A percentile compares a stretch with the other conserved stretches of the same genome.
Conservation (phyloP, 2,113 vertebrate species). For the Nettapus auritus region DNA sequence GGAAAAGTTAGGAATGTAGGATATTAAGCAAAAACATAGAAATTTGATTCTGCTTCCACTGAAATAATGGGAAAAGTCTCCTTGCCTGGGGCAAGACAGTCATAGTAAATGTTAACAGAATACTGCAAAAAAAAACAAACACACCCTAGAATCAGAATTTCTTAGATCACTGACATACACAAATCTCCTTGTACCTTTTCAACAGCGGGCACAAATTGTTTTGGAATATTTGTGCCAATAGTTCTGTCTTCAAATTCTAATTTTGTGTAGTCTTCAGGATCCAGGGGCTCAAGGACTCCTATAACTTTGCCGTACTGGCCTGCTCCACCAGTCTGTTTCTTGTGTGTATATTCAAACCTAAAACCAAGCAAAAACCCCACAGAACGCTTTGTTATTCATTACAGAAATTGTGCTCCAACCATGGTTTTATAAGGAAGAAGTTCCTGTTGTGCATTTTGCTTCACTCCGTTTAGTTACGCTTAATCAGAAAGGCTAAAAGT, state of each 20-base stretch:
- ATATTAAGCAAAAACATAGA: neutral
- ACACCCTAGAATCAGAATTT: neutral
- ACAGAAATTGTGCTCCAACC: neutral
- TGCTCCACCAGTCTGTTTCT: constrained; percentile 91
- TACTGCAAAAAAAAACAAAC: neutral
- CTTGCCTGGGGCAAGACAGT: neutral
- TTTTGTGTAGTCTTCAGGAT: constrained; percentile 84
- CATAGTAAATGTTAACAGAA: rapidly evolving
- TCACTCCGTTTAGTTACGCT: neutral
- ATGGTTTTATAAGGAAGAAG: neutral
- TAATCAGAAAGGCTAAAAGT: rapidly evolving
- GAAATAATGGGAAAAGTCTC: neutral
- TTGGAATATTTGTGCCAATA: constrained; percentile 92
- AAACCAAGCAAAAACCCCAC: neutral
- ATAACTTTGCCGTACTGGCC: constrained; percentile 95
- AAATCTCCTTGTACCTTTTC: constrained; percentile 82
- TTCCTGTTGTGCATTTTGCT: neutral
- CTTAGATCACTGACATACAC: rapidly evolving
- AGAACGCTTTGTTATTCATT: neutral
- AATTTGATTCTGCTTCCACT: neutral
- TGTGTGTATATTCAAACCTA: constrained; percentile 96
- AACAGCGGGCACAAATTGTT: constrained; percentile 91
- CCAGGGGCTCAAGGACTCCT: constrained; percentile 89
- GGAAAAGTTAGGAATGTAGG: neutral
- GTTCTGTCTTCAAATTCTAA: constrained; percentile 92